Evolutionary conservation across 2,113 vertebrate species (phyloP), one percentile per base, ranked within the genome.

Genomic region (Pyxicephalus adspersus): DNA sequence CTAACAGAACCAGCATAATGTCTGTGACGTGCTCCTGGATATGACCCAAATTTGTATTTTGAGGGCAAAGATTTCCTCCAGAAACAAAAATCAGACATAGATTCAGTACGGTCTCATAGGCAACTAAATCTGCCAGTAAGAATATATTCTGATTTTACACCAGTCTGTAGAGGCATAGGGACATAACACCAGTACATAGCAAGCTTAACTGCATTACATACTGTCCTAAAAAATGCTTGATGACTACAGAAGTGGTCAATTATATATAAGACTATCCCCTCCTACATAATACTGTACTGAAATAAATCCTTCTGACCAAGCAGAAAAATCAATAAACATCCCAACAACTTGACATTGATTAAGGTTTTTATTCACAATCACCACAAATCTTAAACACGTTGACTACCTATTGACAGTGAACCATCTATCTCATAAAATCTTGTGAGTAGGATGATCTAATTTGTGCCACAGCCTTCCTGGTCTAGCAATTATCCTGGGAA

Each of bases 191-290:
- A 15, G 38, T 15, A 8, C 38, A 45, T 3, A 45, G 38, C 11
- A 45, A 9, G 8, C n/a, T n/a, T n/a, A n/a, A n/a, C 38, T 45
- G 11, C 38, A 45, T 45, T 45, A 45, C 8, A 45, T 45, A 45
- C 38, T 9, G 5, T 13, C 15, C 15, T 45, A 45, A 8, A 45
- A 45, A 45, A 45, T 45, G 38, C 38, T 45, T 45, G 38, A 9
- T 45, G 3, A 45, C 38, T 45, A 45, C 9, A 45, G 38, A 96
- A 96, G 95, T 58, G 51, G 70, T 73, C 70, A 73, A 73, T 73
- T 58, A 31, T 73, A 73, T 73, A 26, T 72, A 72, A 55, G 68
- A 28, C 52, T 54, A 73, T 20, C 70, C 54, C 70, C 70, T 57
- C 70, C 70, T 31, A 73, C 29, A 60, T 29, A 8, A 54, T 60